phyloP scores from a whole-genome alignment of 2,888 invertebrate genomes.

The Fissipunctia ypsillon region DNA sequence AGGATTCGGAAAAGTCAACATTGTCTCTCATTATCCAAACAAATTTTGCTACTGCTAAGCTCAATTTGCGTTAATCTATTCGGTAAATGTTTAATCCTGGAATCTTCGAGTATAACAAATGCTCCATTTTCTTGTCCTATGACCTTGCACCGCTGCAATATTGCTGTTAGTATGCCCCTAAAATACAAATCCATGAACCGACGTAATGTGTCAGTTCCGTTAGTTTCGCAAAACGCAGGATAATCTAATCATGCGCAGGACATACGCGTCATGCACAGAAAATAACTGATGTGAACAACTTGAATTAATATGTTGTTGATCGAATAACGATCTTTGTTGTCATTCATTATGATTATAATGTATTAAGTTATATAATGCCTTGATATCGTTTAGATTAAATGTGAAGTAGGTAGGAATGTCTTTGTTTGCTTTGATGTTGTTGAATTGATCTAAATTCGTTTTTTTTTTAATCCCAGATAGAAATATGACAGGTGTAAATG shows the following conservation, averaged over 20 bases:
- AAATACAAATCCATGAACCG: constrained; percentile 45
- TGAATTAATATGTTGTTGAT: constrained; percentile 42
- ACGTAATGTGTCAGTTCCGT: constrained; percentile 57
- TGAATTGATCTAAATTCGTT: too few relatives aligned
- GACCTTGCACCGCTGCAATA: constrained; percentile 20
- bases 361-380: constrained; percentile 19
- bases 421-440: background rate
- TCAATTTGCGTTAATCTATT: background rate
- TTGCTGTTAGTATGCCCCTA: constrained; percentile 24
- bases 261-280: constrained; percentile 69
- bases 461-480: too few relatives aligned
- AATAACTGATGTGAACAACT: constrained; percentile 59
- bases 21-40: background rate
- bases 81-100: background rate
- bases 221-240: constrained; percentile 70
- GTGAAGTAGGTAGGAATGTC: background rate
- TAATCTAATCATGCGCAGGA: constrained; percentile 79
- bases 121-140: background rate
- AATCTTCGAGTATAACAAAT: background rate
- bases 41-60: background rate
- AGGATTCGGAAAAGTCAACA: background rate
- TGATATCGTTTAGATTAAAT: constrained; percentile 13
- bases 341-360: constrained; percentile 4
- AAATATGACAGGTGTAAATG: too few relatives aligned
- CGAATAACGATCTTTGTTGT: constrained; percentile 22